Evolutionary conservation across 2,113 vertebrate genomes (phyloP), one percentile per base, ranked within the genome.

Genomic region (Fregetta grallaria): DNA sequence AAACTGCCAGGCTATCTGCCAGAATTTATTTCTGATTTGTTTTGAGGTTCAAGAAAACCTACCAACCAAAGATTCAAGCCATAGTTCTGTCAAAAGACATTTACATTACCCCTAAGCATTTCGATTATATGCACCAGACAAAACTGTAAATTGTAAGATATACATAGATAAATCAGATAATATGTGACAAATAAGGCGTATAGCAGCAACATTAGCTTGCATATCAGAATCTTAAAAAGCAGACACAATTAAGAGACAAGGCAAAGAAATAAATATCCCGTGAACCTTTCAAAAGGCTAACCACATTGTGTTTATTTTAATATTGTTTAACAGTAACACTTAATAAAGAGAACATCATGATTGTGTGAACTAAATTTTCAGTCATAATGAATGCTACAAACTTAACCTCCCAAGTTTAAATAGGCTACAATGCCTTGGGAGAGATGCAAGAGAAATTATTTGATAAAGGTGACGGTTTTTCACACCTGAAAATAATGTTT

Each of bases 401-500:
- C 98, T 99, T 99, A 99, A 99, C 98, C 98, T 99, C 98, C 98
- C 98, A 98, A 98, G 98, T 98, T 98, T 98, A 98, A 99, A 98
- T 98, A 98, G 98, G 98, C 98, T 98, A 98, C 98, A 98, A 98
- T 93, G 91, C 98, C 98, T 98, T 97, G 92, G 97, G 98, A 98
- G 97, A 98, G 97, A 98, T 97, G 92, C 94, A 98, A 97, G 97
- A 97, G 96, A 97, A 98, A 99, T 99, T 99, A 98, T 98, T 98
- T 98, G 98, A 98, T 96, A 98, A 99, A 99, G 99, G 98, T 99
- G 99, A 99, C 94, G 97, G 98, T 98, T 99, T 99, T 99, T 99
- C 99, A 99, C 99, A 99, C 99, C 98, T 99, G 98, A 98, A 99
- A 99, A 99, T 99, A 99, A 99, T 99, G 98, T 98, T 98, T 98